A percentile compares a stretch with the other conserved stretches of the same genome.
Evolutionary conservation across 2,113 vertebrate genomes (phyloP).

Genomic region (Ammodytes marinus): DNA sequence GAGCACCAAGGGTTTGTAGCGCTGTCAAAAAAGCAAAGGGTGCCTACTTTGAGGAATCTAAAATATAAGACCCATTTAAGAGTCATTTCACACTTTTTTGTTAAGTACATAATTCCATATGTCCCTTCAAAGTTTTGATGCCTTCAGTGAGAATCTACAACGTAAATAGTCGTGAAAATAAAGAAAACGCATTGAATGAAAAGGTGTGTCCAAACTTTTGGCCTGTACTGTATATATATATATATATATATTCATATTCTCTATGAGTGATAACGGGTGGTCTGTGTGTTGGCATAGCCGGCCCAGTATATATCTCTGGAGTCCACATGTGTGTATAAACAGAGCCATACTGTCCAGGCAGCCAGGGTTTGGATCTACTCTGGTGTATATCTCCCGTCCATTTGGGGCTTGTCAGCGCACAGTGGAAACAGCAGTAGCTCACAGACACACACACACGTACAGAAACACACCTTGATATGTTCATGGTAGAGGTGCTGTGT

Average conservation of each 20-base stretch:
- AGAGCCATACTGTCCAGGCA: slow-evolving; percentile 75
- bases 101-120: too few relatives aligned
- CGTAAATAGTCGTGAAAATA: too few relatives aligned
- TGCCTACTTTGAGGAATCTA: too few relatives aligned
- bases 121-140: too few relatives aligned
- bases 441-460: slow-evolving; percentile 46
- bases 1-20: too few relatives aligned
- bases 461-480: slow-evolving; percentile 76
- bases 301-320: slow-evolving; percentile 51
- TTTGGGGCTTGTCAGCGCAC: slow-evolving; percentile 74
- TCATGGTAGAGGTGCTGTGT: slow-evolving; percentile 79
- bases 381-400: slow-evolving; percentile 75
- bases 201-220: too few relatives aligned
- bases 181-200: too few relatives aligned
- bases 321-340: slow-evolving; percentile 69
- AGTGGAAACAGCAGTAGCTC: slow-evolving; percentile 79
- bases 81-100: too few relatives aligned
- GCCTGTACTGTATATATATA: too few relatives aligned
- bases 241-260: neutral
- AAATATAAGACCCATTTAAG: too few relatives aligned
- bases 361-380: slow-evolving; percentile 59
- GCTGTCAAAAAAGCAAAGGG: too few relatives aligned
- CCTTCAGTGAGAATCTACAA: too few relatives aligned
- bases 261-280: slow-evolving; percentile 61
- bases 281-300: slow-evolving; percentile 61